phyloP scores from a whole-genome alignment of 1,140 invertebrate species.

The Berghia stephanieae region DNA sequence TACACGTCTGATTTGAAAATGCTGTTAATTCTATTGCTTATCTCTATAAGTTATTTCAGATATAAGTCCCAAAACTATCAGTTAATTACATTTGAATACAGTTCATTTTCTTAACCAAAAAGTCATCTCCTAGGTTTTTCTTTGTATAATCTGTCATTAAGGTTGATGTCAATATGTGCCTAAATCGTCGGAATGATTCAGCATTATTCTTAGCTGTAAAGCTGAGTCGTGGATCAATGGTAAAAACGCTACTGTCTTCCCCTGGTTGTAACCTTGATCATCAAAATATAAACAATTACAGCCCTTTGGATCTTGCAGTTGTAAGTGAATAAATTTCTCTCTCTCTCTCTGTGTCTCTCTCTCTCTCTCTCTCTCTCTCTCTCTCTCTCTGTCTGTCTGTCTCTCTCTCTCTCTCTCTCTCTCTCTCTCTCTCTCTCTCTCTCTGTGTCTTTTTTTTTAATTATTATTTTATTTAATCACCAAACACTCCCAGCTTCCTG shows the following conservation, averaged over 20 bases:
- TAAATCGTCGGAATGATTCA: conserved; percentile 46
- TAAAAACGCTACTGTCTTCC: conserved; percentile 39
- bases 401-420: background rate
- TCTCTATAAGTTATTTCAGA: too few species aligned
- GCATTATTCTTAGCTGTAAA: conserved; percentile 48
- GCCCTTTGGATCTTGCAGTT: conserved; percentile 47
- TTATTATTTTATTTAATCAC: too few species aligned
- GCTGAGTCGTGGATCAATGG: conserved; percentile 41
- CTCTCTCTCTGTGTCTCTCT: conserved; percentile 5
- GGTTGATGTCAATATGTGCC: conserved; percentile 40
- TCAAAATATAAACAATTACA: conserved; percentile 46
- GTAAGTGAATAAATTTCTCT: conserved; percentile 10
- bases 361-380: conserved; percentile 7
- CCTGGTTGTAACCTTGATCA: conserved; percentile 41
- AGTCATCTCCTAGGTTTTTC: too few species aligned
- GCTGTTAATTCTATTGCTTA: too few species aligned
- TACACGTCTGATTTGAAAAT: too few species aligned
- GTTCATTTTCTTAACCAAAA: too few species aligned
- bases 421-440: conserved; percentile 10
- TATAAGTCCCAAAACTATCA: too few species aligned
- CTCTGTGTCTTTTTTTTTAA: background rate
- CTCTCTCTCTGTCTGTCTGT: background rate
- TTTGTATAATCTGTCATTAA: background rate
- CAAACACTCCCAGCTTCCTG: too few species aligned
- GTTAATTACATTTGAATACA: too few species aligned